A percentile compares a stretch with the other conserved stretches of the same genome.
Evolutionary conservation across 2,888 invertebrate genomes (phyloP).

Genomic region (Boloria selene): DNA sequence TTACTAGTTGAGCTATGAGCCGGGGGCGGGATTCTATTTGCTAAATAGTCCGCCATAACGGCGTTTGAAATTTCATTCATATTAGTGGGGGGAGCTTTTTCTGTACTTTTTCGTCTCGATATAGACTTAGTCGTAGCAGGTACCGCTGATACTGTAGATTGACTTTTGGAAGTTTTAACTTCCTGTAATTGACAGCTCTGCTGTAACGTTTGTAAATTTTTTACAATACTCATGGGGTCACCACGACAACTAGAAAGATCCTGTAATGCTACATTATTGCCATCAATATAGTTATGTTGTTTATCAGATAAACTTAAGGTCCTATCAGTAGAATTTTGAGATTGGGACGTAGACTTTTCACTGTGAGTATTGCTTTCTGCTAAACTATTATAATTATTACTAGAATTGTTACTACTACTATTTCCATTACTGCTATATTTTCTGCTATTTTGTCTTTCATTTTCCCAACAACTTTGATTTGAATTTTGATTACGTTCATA

Average conservation of each 20-base stretch:
- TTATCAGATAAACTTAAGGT: constrained; percentile 77
- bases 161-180: constrained; percentile 75
- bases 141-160: constrained; percentile 54
- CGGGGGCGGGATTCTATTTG: constrained; percentile 86
- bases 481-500: constrained; percentile 79
- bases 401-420: constrained; percentile 68
- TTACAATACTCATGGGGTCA: constrained; percentile 89
- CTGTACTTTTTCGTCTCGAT: constrained; percentile 84
- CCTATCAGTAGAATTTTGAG: constrained; percentile 72
- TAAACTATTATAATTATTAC: constrained; percentile 67
- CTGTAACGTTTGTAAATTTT: constrained; percentile 85
- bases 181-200: constrained; percentile 83
- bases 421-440: constrained; percentile 77
- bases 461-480: constrained; percentile 83
- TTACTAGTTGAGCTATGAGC: constrained; percentile 85
- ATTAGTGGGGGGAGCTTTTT: constrained; percentile 72
- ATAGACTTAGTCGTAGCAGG: constrained; percentile 56
- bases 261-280: constrained; percentile 84
- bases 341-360: constrained; percentile 69
- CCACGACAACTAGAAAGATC: constrained; percentile 88
- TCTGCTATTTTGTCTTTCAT: constrained; percentile 73
- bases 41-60: constrained; percentile 80
- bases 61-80: constrained; percentile 80
- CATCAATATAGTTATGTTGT: constrained; percentile 84
- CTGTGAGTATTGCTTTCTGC: constrained; percentile 76